Percentiles rank a stretch among this genome's conserved stretches.
These are phyloP conservation scores for Aleiodes sp. DNA, from an alignment of 1,140 invertebrate genomes.

Conservation along the genomic window DNA sequence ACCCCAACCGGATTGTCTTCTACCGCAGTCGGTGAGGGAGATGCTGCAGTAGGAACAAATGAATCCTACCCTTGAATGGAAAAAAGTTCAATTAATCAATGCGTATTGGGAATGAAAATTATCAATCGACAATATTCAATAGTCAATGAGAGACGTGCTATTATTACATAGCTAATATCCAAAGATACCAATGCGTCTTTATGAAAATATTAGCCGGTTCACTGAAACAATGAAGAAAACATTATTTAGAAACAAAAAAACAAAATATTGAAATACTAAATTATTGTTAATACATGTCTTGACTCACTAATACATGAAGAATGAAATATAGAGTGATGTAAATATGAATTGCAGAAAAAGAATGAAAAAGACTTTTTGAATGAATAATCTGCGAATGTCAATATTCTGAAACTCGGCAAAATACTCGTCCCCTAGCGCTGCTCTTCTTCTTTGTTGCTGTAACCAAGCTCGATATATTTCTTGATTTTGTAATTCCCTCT, in stretches of 20 bases:
- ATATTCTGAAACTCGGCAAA: slow-evolving; percentile 49
- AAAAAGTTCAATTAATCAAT: slow-evolving; percentile 18
- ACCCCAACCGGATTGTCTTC: slow-evolving; percentile 65
- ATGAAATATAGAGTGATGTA: slow-evolving; percentile 44
- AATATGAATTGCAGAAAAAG: slow-evolving; percentile 50
- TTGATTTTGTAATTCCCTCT: slow-evolving; percentile 49
- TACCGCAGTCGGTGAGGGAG: slow-evolving; percentile 55
- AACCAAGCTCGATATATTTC: slow-evolving; percentile 49
- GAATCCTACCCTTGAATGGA: slow-evolving; percentile 54
- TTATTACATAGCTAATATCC: slow-evolving; percentile 47
- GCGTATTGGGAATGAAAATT: neutral
- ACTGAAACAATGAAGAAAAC: slow-evolving; percentile 32
- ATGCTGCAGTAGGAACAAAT: slow-evolving; percentile 61
- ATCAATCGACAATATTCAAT: no score
- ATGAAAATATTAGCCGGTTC: slow-evolving; percentile 43
- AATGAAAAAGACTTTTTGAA: slow-evolving; percentile 52
- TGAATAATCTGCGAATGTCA: slow-evolving; percentile 46
- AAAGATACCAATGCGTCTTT: slow-evolving; percentile 47
- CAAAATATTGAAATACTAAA: neutral
- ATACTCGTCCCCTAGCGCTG: slow-evolving; percentile 39
- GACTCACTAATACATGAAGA: slow-evolving; percentile 54
- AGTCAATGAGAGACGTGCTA: neutral
- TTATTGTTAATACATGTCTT: neutral
- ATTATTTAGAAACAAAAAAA: neutral
- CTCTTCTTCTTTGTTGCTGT: slow-evolving; percentile 36